Evolutionary conservation across 2,888 invertebrate genomes (phyloP), one percentile per base, ranked within the genome.

Genomic region (Eupithecia centaureata): DNA sequence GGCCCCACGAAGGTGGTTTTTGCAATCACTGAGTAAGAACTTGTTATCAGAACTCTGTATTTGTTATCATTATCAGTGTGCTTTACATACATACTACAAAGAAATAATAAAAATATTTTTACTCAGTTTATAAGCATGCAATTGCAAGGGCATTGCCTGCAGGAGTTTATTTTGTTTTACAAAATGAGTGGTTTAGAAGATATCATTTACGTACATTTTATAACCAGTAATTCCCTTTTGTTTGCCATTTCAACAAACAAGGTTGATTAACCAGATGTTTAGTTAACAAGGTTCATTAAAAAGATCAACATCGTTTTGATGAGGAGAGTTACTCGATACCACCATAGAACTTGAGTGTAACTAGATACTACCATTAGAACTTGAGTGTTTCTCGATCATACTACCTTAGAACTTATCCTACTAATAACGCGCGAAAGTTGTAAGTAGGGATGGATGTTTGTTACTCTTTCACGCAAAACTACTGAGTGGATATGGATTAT

Each of bases 191-290:
- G 18, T 47, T 22, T 12, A 42, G 10, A 10, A 7, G 2, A n/a
- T 47, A 4, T 12, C 10, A 22, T 42, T 47, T 47, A 47, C 12
- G 3, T 10, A 47, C n/a, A 47, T 47, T 47, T 12, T 12, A 47
- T 22, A 47, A 47, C 47, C 10, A 47, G 10, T 4, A 3, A 47
- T 22, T 3, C 10, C 18, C 22, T 47, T 12, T 42, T 42, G 42
- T 18, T 18, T 42, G 42, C 32, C 32, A n/a, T 32, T 32, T 8
- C 32, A 32, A 8, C 18, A 42, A 18, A 42, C 18, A 18, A 18
- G 38, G 38, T 42, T 42, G 38, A 42, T 18, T 42, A 42, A 38
- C n/a, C 47, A 47, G 47, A 12, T 47, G 47, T 47, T 47, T n/a
- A n/a, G n/a, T n/a, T n/a, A 18, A 42, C 18, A 18, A 18, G 38